These are phyloP conservation scores for Pungitius pungitius DNA, from an alignment of 2,113 vertebrate species.

Conservation along the genomic window DNA sequence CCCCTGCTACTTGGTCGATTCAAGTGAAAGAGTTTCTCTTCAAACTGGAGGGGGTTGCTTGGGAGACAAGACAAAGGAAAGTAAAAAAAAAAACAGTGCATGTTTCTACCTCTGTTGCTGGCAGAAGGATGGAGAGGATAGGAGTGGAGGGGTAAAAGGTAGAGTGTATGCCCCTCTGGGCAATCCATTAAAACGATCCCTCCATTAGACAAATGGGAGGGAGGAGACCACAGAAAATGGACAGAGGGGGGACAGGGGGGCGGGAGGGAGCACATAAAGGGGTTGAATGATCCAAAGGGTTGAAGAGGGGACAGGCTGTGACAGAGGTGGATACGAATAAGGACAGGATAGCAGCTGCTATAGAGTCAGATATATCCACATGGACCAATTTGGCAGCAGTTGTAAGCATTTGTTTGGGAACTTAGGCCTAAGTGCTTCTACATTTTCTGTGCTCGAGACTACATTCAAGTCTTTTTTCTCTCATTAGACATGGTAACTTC, in stretches of 20 bases:
- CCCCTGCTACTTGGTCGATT: slow-evolving; percentile 57
- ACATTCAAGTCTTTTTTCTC: slow-evolving; percentile 6
- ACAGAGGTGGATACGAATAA: slow-evolving; percentile 46
- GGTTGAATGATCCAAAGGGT: slow-evolving; percentile 59
- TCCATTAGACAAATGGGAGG: slow-evolving; percentile 74
- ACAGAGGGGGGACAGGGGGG: background rate
- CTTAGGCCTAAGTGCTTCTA: slow-evolving; percentile 12
- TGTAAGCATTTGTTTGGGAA: slow-evolving; percentile 27
- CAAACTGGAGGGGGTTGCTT: slow-evolving; percentile 70
- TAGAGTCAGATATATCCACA: slow-evolving; percentile 48
- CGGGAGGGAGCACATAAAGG: slow-evolving; percentile 55
- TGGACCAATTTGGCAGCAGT: slow-evolving; percentile 37
- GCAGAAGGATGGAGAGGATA: slow-evolving; percentile 64
- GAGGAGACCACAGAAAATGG: slow-evolving; percentile 67
- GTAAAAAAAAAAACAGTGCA: slow-evolving; percentile 43
- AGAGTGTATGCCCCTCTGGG: slow-evolving; percentile 61
- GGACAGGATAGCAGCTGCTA: slow-evolving; percentile 52
- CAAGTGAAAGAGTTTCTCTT: slow-evolving; percentile 58
- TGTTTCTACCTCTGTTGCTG: slow-evolving; percentile 66
- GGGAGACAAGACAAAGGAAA: slow-evolving; percentile 72
- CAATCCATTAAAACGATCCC: slow-evolving; percentile 74
- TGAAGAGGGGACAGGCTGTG: slow-evolving; percentile 48
- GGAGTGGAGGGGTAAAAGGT: slow-evolving; percentile 66
- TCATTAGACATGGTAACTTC: slow-evolving; percentile 5
- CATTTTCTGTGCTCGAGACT: slow-evolving; percentile 8